A percentile compares a stretch with the other conserved stretches of the same genome.
Conservation (phyloP, 2,797 vertebrate species). For the Babyrousa celebensis region DNA sequence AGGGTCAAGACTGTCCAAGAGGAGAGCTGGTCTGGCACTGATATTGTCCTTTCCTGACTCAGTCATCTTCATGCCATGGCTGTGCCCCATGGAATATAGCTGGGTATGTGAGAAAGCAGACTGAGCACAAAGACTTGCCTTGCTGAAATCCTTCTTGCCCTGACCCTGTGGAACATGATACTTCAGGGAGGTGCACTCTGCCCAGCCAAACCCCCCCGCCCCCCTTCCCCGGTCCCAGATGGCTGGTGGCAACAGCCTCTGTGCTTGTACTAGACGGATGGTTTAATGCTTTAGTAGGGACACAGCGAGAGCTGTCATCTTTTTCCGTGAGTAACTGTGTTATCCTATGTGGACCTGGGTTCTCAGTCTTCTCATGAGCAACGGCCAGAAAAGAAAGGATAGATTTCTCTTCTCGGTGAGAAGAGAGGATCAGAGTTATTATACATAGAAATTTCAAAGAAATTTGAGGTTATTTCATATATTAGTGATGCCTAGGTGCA, state of each 20-base stretch:
- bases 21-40: background rate
- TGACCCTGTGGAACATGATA: background rate
- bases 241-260: background rate
- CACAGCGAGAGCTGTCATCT: background rate
- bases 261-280: background rate
- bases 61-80: background rate
- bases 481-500: constrained; percentile 39
- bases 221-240: background rate
- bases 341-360: background rate
- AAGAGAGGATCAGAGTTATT: background rate
- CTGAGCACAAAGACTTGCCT: background rate
- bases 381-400: constrained; percentile 9
- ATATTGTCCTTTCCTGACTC: background rate
- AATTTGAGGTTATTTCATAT: constrained; percentile 47
- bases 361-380: background rate
- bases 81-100: background rate
- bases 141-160: background rate
- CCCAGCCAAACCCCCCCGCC: background rate
- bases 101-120: constrained; percentile 3
- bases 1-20: background rate
- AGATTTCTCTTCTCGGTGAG: background rate
- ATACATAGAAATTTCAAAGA: constrained; percentile 63
- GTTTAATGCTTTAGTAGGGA: constrained; percentile 6
- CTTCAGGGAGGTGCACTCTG: background rate
- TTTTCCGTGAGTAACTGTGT: background rate